A percentile compares a stretch with the other conserved stretches of the same genome.
These are phyloP conservation scores for Galerucella pusilla DNA, from an alignment of 2,888 invertebrate genomes.

Conservation along the genomic window DNA sequence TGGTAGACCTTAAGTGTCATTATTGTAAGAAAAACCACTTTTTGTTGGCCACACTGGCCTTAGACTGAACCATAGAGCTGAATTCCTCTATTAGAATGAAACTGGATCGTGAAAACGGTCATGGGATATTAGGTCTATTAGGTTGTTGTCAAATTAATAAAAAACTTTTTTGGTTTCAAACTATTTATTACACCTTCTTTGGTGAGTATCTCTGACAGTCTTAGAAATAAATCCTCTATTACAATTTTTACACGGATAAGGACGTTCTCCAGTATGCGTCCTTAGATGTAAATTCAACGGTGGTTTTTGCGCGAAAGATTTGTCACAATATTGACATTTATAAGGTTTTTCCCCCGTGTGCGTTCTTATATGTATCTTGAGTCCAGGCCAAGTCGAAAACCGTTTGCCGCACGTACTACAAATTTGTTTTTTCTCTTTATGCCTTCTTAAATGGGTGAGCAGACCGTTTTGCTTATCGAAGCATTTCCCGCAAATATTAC, in stretches of 20 bases:
- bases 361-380: not conserved
- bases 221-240: constrained; percentile 55
- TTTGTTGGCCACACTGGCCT: too few species aligned
- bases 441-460: not conserved
- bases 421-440: not conserved
- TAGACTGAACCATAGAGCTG: too few species aligned
- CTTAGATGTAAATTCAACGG: not conserved
- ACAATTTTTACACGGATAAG: constrained; percentile 63
- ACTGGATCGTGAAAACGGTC: too few species aligned
- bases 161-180: not conserved
- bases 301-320: not conserved
- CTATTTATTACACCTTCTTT: constrained; percentile 12
- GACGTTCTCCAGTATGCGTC: constrained; percentile 21
- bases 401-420: not conserved
- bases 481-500: not conserved
- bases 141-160: too few species aligned
- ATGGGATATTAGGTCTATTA: too few species aligned
- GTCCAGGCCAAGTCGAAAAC: not conserved
- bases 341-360: constrained; percentile 9
- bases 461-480: not conserved
- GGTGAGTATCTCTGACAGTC: not conserved
- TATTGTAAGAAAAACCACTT: too few species aligned
- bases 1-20: too few species aligned
- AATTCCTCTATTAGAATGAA: too few species aligned
- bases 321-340: constrained; percentile 10